Percentiles rank a stretch among this genome's conserved stretches.
phyloP scores from a whole-genome alignment of 2,113 vertebrate species.

The Sceloporus tristichus region DNA sequence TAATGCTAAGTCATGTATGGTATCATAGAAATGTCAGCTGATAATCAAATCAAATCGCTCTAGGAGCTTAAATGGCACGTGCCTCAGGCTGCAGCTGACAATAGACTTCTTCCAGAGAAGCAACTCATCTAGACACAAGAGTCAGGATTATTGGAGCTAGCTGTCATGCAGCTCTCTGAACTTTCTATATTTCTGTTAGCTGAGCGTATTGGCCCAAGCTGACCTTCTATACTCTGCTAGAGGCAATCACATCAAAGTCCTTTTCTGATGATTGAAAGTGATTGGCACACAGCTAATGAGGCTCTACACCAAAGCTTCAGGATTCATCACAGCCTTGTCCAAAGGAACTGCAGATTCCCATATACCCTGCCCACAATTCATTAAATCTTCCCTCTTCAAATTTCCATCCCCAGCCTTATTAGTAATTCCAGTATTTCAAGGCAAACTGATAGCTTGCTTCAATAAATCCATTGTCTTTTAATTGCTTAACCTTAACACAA shows the following conservation, averaged over 20 bases:
- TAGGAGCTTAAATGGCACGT: conserved; percentile 65
- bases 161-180: conserved; percentile 57
- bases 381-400: conserved; percentile 65
- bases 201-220: conserved; percentile 53
- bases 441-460: conserved; percentile 60
- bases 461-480: conserved; percentile 60
- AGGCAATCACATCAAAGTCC: conserved; percentile 71
- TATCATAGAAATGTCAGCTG: conserved; percentile 57
- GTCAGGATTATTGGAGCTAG: conserved; percentile 64
- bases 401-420: conserved; percentile 44
- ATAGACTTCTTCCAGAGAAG: conserved; percentile 57
- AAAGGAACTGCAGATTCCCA: conserved; percentile 60
- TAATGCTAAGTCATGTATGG: conserved; percentile 60
- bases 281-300: conserved; percentile 70
- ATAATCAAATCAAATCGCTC: conserved; percentile 62
- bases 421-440: conserved; percentile 66
- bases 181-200: conserved; percentile 56
- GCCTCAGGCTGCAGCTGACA: conserved; percentile 50
- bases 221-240: conserved; percentile 59
- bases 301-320: conserved; percentile 63
- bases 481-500: conserved; percentile 49
- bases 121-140: conserved; percentile 61
- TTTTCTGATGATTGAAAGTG: conserved; percentile 57
- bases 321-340: conserved; percentile 62
- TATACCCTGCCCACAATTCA: conserved; percentile 64